Evolutionary conservation across 2,888 invertebrate species (phyloP), one percentile per base, ranked within the genome.

Genomic region (Lysandra bellargus): DNA sequence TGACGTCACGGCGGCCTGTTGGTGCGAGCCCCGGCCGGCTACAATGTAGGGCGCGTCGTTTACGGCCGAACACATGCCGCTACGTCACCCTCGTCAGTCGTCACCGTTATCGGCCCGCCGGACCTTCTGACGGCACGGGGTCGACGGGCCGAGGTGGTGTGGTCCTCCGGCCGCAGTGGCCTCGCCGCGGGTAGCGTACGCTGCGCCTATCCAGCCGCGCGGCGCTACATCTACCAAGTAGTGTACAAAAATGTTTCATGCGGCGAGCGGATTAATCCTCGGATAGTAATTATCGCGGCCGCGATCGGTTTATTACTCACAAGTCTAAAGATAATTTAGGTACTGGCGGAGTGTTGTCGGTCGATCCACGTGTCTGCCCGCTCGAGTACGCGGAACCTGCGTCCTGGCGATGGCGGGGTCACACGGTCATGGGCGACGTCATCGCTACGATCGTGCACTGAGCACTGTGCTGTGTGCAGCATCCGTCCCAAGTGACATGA

Each of bases 341-440:
- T 37, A 12, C 30, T 30, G 64, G 30, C 6, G 64, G 9, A 64
- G 64, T 23, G 64, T 64, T 30, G 64, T 64, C 61, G 7, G 23
- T 2, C 64, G 30, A 30, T 74, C 40, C 73, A 74, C 73, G 73
- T 74, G 73, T 74, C 73, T 3, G 73, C 30, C 23, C 64, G 73
- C 23, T 9, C 7, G 3, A 2, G 73, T 12, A 1, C 4, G 17
- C 37, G 33, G 73, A 23, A 73, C 40, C 37, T 40, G 40, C n/a
- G 40, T 40, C 37, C 73, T 40, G 40, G 2, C 69, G 69, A 4
- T n/a, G 40, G 1, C 69, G 69, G 30, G 30, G 23, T 23, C 6
- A 7, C 61, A 9, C n/a, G 61, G 7, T 61, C 61, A 23, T 9
- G 2, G 61, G 23, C 30, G 9, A 23, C 23, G 7, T 64, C 61